Percentiles rank a stretch among this genome's conserved stretches.
These are phyloP conservation scores for Astropecten irregularis DNA, from an alignment of 53 echinoderm and acorn worm species.

Conservation along the genomic window DNA sequence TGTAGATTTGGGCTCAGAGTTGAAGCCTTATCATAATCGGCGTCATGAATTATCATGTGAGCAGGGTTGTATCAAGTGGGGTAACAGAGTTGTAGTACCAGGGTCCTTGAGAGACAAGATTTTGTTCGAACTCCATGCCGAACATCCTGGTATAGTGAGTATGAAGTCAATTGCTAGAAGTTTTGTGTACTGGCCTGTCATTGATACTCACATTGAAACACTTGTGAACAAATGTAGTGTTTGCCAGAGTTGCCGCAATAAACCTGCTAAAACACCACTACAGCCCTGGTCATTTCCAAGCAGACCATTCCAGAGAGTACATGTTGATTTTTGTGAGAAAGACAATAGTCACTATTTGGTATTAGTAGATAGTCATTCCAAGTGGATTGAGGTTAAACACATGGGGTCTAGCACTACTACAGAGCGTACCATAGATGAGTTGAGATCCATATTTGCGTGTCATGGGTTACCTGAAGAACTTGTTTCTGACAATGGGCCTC, in stretches of 20 bases:
- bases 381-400: constrained; percentile 64
- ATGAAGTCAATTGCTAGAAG: constrained; percentile 56
- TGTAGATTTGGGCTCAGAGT: not conserved
- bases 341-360: constrained; percentile 55
- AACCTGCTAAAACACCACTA: constrained; percentile 46
- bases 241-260: constrained; percentile 48
- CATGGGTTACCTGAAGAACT: constrained; percentile 71
- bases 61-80: constrained; percentile 66
- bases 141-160: constrained; percentile 42
- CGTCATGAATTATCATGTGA: constrained; percentile 50
- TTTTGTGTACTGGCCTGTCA: constrained; percentile 48
- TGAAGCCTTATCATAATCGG: constrained; percentile 31
- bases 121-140: constrained; percentile 45
- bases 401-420: constrained; percentile 60
- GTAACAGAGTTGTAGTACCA: constrained; percentile 45
- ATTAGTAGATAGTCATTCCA: constrained; percentile 63
- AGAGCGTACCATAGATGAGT: constrained; percentile 58
- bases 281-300: constrained; percentile 63
- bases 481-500: constrained; percentile 68
- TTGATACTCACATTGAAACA: constrained; percentile 52
- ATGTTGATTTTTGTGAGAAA: constrained; percentile 62
- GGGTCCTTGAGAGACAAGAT: constrained; percentile 5
- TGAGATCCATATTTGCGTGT: constrained; percentile 61
- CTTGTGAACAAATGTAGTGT: constrained; percentile 47
- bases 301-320: constrained; percentile 60